Percentiles rank a stretch among this genome's conserved stretches.
These are phyloP conservation scores for Lymantria monacha DNA, from an alignment of 2,888 invertebrate genomes.

Conservation along the genomic window DNA sequence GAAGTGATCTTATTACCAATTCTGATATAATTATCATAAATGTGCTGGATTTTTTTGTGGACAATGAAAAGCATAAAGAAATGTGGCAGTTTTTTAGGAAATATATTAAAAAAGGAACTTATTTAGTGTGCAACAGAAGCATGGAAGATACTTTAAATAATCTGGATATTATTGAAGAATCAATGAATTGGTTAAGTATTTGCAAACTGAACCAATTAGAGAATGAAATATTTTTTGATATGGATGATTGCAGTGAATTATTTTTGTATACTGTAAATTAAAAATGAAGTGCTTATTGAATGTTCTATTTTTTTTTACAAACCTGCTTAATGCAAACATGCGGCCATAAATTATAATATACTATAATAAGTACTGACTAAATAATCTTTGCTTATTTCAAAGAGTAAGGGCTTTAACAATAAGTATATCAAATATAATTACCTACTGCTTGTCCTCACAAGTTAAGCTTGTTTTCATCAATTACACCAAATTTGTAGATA, in stretches of 20 bases:
- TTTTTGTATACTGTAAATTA: conserved; percentile 73
- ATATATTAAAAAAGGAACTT: conserved; percentile 77
- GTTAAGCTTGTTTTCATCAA: too few relatives aligned
- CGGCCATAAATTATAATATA: not conserved
- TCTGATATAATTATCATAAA: conserved; percentile 86
- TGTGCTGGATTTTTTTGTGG: conserved; percentile 86
- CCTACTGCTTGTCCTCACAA: too few relatives aligned
- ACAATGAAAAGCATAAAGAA: conserved; percentile 79
- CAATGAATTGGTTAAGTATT: conserved; percentile 72
- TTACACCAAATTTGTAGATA: too few relatives aligned
- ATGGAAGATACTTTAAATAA: conserved; percentile 76
- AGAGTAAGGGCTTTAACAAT: too few relatives aligned
- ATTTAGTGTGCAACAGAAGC: conserved; percentile 83
- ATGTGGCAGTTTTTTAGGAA: conserved; percentile 84
- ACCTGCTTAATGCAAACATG: not conserved
- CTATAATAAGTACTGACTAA: too few relatives aligned
- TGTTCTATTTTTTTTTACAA: not conserved
- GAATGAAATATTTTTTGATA: conserved; percentile 69
- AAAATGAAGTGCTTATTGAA: conserved; percentile 28
- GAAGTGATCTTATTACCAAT: conserved; percentile 73
- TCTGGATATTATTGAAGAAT: conserved; percentile 71
- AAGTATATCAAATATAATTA: too few relatives aligned
- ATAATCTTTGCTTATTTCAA: too few relatives aligned
- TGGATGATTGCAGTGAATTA: conserved; percentile 64
- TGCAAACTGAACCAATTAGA: conserved; percentile 66